Evolutionary conservation across 2,797 vertebrate genomes (phyloP).

Genomic region (Pseudotriccus pelzelni): DNA sequence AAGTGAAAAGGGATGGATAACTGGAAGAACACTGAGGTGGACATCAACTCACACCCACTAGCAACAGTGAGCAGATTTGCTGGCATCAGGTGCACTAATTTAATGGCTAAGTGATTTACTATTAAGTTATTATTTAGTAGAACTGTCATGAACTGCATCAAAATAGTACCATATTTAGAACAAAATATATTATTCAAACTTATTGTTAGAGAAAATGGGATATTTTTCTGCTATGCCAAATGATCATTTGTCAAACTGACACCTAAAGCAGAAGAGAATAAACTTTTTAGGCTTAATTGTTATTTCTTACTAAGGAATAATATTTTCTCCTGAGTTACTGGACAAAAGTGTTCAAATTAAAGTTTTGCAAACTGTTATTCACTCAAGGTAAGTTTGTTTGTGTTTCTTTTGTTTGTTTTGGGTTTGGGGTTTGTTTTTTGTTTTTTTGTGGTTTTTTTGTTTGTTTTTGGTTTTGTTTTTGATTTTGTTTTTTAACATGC

Average conservation of each 20-base stretch:
- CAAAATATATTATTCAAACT: background rate
- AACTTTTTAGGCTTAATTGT: background rate
- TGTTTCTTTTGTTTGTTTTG: background rate
- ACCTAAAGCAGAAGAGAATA: background rate
- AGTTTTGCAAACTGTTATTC: background rate
- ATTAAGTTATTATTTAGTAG: constrained; percentile 10
- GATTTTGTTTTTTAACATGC: background rate
- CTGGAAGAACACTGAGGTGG: background rate
- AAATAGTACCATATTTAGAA: constrained; percentile 12
- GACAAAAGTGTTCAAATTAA: background rate
- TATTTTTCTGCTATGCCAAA: background rate
- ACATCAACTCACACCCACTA: background rate
- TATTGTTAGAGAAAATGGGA: background rate
- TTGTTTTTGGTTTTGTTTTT: background rate
- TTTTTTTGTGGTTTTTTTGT: too few relatives aligned
- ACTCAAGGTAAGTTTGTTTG: background rate
- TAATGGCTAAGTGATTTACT: background rate
- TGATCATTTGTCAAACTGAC: background rate
- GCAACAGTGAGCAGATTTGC: background rate
- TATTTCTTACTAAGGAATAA: background rate
- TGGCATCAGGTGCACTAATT: background rate
- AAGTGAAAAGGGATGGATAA: background rate
- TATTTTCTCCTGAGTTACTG: background rate
- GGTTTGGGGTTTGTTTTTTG: too few relatives aligned
- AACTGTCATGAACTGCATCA: background rate